phyloP scores from a whole-genome alignment of 2,797 vertebrate genomes.

The Takifugu ocellatus region DNA sequence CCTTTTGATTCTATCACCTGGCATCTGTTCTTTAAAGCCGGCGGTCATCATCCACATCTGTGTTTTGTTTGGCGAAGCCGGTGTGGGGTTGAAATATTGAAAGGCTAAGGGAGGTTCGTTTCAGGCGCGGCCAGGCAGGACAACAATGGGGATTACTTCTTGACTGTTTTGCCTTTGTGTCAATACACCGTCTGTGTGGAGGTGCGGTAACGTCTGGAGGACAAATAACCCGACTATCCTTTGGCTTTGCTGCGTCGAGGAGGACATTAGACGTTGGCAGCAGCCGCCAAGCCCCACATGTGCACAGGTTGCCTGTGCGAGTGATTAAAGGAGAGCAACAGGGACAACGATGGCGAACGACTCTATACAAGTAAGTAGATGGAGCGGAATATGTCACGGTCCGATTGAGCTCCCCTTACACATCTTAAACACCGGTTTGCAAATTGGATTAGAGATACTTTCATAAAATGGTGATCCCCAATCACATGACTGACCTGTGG shows the following conservation, averaged over 20 bases:
- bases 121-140: conserved; percentile 57
- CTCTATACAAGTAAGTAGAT: conserved; percentile 76
- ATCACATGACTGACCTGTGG: too few relatives aligned
- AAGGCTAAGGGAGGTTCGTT: conserved; percentile 38
- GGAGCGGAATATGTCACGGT: conserved; percentile 5
- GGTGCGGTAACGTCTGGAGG: conserved; percentile 26
- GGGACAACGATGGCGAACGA: conserved; percentile 76
- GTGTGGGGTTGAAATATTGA: conserved; percentile 8
- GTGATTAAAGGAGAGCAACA: conserved; percentile 24
- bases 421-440: too few relatives aligned
- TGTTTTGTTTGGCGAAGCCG: conserved; percentile 5
- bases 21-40: not conserved
- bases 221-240: not conserved
- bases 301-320: conserved; percentile 35
- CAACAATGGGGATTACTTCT: conserved; percentile 69
- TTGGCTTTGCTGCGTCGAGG: conserved; percentile 5
- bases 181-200: conserved; percentile 30
- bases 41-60: not conserved
- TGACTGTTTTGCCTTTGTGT: conserved; percentile 61
- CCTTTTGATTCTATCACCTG: not conserved
- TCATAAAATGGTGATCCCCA: too few relatives aligned
- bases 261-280: conserved; percentile 2
- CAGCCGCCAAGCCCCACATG: conserved; percentile 23
- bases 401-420: too few relatives aligned
- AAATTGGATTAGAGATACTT: too few relatives aligned